Conservation (phyloP, 2,797 vertebrate species). For the Anguilla anguilla region DNA sequence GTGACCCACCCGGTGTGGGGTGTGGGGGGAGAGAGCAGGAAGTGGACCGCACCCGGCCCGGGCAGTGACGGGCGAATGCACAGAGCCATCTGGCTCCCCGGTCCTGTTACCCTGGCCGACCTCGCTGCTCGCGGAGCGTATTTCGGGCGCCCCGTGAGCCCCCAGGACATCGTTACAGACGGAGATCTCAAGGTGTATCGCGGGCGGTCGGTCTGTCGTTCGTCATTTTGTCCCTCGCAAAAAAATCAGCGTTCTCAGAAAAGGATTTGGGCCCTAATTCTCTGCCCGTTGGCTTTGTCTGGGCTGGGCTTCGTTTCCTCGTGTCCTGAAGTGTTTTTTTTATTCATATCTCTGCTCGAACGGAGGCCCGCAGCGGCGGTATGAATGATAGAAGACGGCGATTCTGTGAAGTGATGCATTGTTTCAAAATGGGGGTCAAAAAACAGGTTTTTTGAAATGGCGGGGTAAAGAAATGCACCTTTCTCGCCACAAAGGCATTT, state of each 20-base stretch:
- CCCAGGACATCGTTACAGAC: constrained; percentile 9
- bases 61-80: constrained; percentile 60
- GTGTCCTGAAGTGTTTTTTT: background rate
- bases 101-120: constrained; percentile 72
- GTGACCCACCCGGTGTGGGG: constrained; percentile 41
- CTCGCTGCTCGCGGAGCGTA: constrained; percentile 47
- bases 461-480: background rate
- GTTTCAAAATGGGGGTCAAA: background rate
- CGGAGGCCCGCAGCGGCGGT: background rate
- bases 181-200: background rate
- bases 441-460: background rate
- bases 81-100: constrained; percentile 73
- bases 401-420: background rate
- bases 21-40: constrained; percentile 52
- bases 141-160: constrained; percentile 34
- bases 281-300: background rate
- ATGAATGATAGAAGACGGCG: background rate
- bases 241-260: background rate
- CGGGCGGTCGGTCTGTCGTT: background rate
- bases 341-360: background rate
- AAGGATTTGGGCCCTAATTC: background rate
- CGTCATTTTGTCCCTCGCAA: background rate
- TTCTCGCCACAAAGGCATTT: background rate
- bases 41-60: constrained; percentile 46
- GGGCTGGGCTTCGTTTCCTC: background rate